A percentile compares a stretch with the other conserved stretches of the same genome.
phyloP scores from a whole-genome alignment of 1,140 invertebrate genomes.

The Zophobas morio region DNA sequence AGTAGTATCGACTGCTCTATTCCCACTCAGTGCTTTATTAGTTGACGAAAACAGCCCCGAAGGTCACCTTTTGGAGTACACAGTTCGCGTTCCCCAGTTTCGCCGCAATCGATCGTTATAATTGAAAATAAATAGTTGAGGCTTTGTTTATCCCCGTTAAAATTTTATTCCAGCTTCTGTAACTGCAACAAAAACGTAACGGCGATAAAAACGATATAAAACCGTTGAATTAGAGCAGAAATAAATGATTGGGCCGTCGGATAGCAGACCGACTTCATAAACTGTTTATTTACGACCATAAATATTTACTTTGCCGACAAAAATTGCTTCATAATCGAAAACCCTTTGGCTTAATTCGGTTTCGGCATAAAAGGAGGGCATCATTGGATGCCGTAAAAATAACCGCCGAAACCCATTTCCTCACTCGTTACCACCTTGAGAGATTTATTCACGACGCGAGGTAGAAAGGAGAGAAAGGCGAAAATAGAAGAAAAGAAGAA shows the following conservation, averaged over 20 bases:
- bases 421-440: conserved; percentile 37
- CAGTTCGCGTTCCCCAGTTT: no score
- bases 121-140: conserved; percentile 35
- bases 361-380: conserved; percentile 17
- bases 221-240: conserved; percentile 19
- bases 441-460: conserved; percentile 17
- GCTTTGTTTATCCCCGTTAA: conserved; percentile 34
- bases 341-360: conserved; percentile 26
- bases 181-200: conserved; percentile 11
- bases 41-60: no score
- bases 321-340: conserved; percentile 40
- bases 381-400: conserved; percentile 24
- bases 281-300: conserved; percentile 39
- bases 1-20: no score
- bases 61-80: no score
- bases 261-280: conserved; percentile 35
- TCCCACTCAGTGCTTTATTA: no score
- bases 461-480: background rate
- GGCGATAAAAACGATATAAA: conserved; percentile 36
- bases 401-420: conserved; percentile 38
- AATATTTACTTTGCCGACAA: conserved; percentile 30
- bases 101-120: background rate
- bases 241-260: conserved; percentile 23
- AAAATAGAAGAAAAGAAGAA: background rate
- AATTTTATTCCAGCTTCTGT: conserved; percentile 14